Conservation (phyloP, 2,113 vertebrate genomes). For the Pogonocichla stellata region DNA sequence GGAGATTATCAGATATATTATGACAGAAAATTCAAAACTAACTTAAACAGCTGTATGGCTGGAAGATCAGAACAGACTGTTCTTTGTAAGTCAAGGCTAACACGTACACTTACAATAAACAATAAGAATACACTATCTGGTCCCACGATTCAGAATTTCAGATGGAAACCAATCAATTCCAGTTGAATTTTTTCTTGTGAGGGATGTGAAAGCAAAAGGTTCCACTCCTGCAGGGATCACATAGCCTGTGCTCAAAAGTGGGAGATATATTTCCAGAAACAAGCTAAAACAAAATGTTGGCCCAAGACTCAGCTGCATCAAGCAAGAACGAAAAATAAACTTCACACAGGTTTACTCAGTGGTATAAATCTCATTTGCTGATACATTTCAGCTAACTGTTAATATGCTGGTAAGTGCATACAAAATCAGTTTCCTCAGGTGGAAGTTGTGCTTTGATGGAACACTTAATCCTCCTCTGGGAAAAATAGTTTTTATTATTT, state of each 20-base stretch:
- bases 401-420: not conserved
- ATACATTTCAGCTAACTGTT: constrained; percentile 32
- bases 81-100: not conserved
- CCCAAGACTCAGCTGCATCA: not conserved
- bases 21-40: not conserved
- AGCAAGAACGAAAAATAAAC: not conserved
- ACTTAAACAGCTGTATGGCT: not conserved
- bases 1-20: not conserved
- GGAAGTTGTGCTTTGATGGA: constrained; percentile 9
- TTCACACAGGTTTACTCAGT: not conserved
- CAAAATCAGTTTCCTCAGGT: constrained; percentile 35
- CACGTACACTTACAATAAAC: not conserved
- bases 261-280: not conserved
- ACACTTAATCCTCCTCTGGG: constrained; percentile 35
- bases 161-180: not conserved
- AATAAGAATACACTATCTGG: not conserved
- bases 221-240: not conserved
- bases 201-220: not conserved
- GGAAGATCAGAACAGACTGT: not conserved
- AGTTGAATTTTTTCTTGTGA: not conserved
- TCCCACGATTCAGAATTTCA: not conserved
- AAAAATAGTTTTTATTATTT: constrained; percentile 55
- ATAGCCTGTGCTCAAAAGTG: not conserved
- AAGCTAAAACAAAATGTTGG: not conserved
- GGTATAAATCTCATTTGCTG: not conserved